Percentiles rank a stretch among this genome's conserved stretches.
Evolutionary conservation across 2,797 vertebrate genomes (phyloP).

Genomic region (Poeciliopsis paucimaculata): DNA sequence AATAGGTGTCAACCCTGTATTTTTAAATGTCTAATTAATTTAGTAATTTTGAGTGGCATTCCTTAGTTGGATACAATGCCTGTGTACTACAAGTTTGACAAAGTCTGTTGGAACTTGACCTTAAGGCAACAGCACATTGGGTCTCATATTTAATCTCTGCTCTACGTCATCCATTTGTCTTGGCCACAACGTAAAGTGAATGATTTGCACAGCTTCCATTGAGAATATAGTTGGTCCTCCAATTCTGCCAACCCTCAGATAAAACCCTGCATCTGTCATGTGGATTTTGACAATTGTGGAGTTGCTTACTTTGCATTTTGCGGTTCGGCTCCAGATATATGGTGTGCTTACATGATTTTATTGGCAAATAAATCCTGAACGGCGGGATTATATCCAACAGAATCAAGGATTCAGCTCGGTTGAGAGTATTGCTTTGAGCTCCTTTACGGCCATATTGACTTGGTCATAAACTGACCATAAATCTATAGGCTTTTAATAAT

Average conservation of each 20-base stretch:
- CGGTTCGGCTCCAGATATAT: conserved; percentile 47
- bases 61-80: no score
- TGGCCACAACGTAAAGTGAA: not conserved
- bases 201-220: conserved; percentile 5
- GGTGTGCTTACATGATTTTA: conserved; percentile 64
- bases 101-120: not conserved
- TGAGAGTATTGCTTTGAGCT: conserved; percentile 61
- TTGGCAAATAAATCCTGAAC: conserved; percentile 63
- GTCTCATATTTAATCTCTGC: not conserved
- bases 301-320: conserved; percentile 59
- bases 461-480: conserved; percentile 66
- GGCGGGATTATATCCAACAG: conserved; percentile 56
- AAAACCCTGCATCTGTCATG: conserved; percentile 25
- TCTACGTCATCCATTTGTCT: not conserved
- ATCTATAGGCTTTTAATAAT: conserved; percentile 76
- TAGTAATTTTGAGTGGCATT: no score
- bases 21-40: no score
- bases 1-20: not conserved
- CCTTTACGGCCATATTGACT: conserved; percentile 71
- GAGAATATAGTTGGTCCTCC: conserved; percentile 11
- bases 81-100: no score
- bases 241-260: conserved; percentile 16
- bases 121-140: not conserved
- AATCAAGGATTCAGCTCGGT: conserved; percentile 59
- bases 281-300: conserved; percentile 47